Base-by-base conservation (phyloP, 2,113 vertebrate species). In the Platichthys stellatus region DNA sequence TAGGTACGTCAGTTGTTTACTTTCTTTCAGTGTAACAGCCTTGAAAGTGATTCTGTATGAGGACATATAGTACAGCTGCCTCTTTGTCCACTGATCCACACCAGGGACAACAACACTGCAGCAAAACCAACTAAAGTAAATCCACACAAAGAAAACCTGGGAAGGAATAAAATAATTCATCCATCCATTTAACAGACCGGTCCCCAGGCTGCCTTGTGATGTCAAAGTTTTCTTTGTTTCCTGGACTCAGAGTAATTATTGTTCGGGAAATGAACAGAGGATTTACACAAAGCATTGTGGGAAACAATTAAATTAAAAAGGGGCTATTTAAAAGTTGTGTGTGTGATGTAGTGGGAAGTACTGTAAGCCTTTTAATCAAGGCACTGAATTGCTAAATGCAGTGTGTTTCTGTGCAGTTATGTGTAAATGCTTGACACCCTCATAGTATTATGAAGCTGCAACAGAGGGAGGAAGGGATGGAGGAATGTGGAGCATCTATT, bases 111-210 rank as follows among this genome's bases (percentile, higher is more conserved):
- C 59, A 57, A 28, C 72, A 78, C 72, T 78, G 69, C 73, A 76
- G 68, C 81, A 76, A 76, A 85, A 67, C 31, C 75, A 73, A 21
- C 70, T 15, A 40, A 4, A 80, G 66, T 69, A 67, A 80, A 77
- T 72, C 53, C 38, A 14, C 18, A 66, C 47, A 45, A 38, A 67
- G 23, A 79, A 21, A 78, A 21, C 45, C 57, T 60, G 28, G 21
- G 63, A 79, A 77, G 53, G 54, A 80, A 72, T 78, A 61, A 72
- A 69, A 67, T 54, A 65, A 63, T 66, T 35, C 60, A 61, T 66
- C 49, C 51, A 38, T 68, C 59, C 67, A 60, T 35, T 74, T 53
- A 81, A 63, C 53, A 63, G 61, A 57, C 17, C 26, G 63, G 58
- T 88, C 73, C 57, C 63, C 28, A 23, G 23, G 63, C 64, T 72